These are phyloP conservation scores for Melitaea athalia DNA, from an alignment of 2,888 invertebrate species.

Conservation along the genomic window DNA sequence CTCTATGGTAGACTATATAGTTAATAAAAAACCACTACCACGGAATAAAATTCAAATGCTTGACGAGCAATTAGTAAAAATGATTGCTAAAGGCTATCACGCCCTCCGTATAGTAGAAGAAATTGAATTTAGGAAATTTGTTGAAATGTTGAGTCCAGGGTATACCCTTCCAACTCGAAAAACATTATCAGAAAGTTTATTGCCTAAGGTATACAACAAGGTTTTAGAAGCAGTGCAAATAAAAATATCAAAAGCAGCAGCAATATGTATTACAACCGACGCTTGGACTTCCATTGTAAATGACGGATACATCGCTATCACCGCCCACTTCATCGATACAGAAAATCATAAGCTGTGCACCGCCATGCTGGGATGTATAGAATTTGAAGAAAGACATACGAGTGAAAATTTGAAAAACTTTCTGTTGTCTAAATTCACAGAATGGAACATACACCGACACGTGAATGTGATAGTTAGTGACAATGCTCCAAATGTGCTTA, in stretches of 20 bases:
- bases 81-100: slow-evolving; percentile 15
- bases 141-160: slow-evolving; percentile 25
- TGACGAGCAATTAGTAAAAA: slow-evolving; percentile 11
- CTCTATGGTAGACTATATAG: background rate
- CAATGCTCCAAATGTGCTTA: slow-evolving; percentile 22
- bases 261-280: slow-evolving; percentile 5
- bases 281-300: slow-evolving; percentile 1
- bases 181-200: slow-evolving; percentile 19
- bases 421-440: background rate
- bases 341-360: slow-evolving; percentile 2
- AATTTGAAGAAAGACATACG: slow-evolving; percentile 19
- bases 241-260: background rate
- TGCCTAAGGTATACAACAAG: background rate
- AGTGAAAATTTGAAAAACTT: slow-evolving; percentile 12
- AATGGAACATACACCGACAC: slow-evolving; percentile 14
- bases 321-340: slow-evolving; percentile 4
- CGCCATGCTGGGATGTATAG: slow-evolving; percentile 12
- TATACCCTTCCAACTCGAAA: slow-evolving; percentile 34
- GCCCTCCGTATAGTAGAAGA: slow-evolving; percentile 30
- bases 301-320: slow-evolving; percentile 7
- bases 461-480: slow-evolving; percentile 24
- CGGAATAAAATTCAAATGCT: background rate
- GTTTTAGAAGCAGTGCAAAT: background rate
- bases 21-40: background rate
- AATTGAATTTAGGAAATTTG: slow-evolving; percentile 27